Evolutionary conservation across 2,113 vertebrate species (phyloP), one percentile per base, ranked within the genome.

Genomic region (Chinchilla lanigera): DNA sequence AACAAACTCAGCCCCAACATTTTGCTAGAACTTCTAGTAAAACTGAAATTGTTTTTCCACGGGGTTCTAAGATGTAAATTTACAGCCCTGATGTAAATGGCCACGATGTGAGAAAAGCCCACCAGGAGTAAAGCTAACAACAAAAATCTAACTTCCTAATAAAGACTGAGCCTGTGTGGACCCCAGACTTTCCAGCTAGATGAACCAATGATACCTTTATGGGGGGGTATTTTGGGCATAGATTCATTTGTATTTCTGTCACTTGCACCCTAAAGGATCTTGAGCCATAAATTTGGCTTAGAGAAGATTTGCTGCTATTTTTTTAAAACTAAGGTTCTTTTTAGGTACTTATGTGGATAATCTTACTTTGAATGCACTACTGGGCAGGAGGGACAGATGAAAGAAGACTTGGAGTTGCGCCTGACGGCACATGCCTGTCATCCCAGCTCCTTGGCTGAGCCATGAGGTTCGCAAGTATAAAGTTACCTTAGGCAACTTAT

Each of bases 241-340:
- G 44, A 8, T 93, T 92, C 19, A 78, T 83, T 8, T 73, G 35
- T 71, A 10, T 95, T 96, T 93, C 73, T 69, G 35, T 86, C 44
- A 69, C 50, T 71, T 88, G 22, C 11, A 94, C 11, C 41, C 52
- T 90, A 71, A 95, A 85, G 28, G 90, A 69, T 67, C 58, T 61
- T 58, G 38, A 95, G 17, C 26, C 82, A 77, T 65, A 90, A 75
- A 87, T 26, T 90, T 80, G 89, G 44, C 47, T 87, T n/a, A 94
- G 67, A 73, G 30, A 73, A 20, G 2, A 89, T 26, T 58, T 88
- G 41, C 5, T 26, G 35, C 10, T 65, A 12, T 89, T 94, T 75
- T 30, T 35, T 16, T 47, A 19, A 52, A 89, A 63, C 14, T 71
- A 94, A 86, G 52, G 28, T 28, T 85, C 12, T 10, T 73, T 12